Conservation (phyloP, 2,113 vertebrate species). For the Litocranius walleri region DNA sequence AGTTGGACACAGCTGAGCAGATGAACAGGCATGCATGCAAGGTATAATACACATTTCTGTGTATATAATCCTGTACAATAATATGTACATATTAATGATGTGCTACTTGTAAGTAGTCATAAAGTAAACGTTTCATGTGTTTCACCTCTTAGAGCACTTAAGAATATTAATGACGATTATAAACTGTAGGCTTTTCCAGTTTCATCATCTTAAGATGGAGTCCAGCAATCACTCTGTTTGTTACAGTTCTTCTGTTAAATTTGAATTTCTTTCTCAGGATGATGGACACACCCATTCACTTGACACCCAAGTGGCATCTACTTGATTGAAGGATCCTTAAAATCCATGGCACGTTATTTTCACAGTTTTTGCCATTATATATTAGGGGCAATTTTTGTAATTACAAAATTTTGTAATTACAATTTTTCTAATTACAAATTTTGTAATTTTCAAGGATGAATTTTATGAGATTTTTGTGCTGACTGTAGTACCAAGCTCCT, state of each 20-base stretch:
- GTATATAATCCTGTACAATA: not conserved
- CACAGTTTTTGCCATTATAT: not conserved
- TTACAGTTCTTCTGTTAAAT: not conserved
- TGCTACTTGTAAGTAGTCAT: not conserved
- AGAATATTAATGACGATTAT: not conserved
- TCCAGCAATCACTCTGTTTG: not conserved
- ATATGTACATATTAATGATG: not conserved
- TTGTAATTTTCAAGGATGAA: constrained; percentile 24
- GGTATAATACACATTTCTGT: not conserved
- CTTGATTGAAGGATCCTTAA: not conserved
- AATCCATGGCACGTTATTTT: not conserved
- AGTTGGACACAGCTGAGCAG: not conserved
- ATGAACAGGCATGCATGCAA: not conserved
- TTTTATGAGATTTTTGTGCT: constrained; percentile 15
- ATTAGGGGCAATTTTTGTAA: not conserved
- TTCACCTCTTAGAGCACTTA: not conserved
- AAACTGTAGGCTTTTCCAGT: not conserved
- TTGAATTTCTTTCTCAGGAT: not conserved
- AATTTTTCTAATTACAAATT: not conserved
- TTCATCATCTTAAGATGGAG: not conserved
- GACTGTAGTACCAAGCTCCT: not conserved
- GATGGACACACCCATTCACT: not conserved
- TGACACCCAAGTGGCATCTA: not conserved
- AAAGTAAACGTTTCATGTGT: not conserved
- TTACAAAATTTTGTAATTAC: not conserved